A percentile compares a stretch with the other conserved stretches of the same genome.
phyloP scores from a whole-genome alignment of 2,113 vertebrate species.

The Psittacus erithacus region DNA sequence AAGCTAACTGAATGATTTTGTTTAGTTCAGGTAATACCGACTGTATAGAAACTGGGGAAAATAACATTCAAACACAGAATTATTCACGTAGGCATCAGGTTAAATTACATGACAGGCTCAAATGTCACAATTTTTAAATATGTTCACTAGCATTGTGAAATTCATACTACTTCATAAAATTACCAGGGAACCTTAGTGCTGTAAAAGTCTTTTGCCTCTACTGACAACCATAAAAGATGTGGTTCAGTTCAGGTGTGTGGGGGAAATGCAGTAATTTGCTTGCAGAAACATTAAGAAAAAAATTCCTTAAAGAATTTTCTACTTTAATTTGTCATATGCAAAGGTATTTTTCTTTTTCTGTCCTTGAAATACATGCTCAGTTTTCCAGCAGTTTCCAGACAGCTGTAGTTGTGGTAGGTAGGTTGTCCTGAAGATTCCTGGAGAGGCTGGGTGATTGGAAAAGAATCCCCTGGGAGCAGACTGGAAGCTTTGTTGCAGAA shows the following conservation, averaged over 20 bases:
- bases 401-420: not conserved
- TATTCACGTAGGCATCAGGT: not conserved
- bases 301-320: not conserved
- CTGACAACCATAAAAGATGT: not conserved
- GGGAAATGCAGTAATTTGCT: not conserved
- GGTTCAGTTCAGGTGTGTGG: not conserved
- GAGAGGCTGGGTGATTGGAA: not conserved
- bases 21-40: not conserved
- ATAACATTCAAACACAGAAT: not conserved
- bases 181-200: not conserved
- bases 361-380: not conserved
- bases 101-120: not conserved
- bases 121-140: not conserved
- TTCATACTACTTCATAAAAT: not conserved
- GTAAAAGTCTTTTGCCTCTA: not conserved
- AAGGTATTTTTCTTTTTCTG: not conserved
- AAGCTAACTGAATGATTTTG: not conserved
- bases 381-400: not conserved
- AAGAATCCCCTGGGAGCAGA: not conserved
- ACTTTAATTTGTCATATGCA: not conserved
- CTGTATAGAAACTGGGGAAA: not conserved
- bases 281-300: not conserved
- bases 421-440: not conserved
- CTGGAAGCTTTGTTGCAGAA: not conserved
- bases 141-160: not conserved